These are phyloP conservation scores for Anguilla marmorata DNA, from an alignment of 2,797 vertebrate genomes.

Conservation along the genomic window DNA sequence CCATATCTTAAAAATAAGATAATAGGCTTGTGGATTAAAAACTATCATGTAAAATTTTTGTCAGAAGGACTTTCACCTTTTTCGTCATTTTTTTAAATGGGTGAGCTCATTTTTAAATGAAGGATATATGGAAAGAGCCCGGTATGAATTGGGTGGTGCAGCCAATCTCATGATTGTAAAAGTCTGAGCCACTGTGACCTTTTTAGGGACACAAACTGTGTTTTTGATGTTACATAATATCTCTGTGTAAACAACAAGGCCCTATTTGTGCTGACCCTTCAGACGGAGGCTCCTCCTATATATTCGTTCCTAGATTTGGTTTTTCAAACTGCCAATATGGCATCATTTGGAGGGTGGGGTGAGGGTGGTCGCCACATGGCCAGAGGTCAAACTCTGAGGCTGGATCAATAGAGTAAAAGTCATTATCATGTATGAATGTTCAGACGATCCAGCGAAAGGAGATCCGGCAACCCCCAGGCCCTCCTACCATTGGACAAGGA, in stretches of 20 bases:
- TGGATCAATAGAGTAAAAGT: constrained; percentile 70
- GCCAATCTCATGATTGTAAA: background rate
- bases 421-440: constrained; percentile 68
- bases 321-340: constrained; percentile 60
- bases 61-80: background rate
- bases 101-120: background rate
- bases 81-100: background rate
- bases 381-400: constrained; percentile 51
- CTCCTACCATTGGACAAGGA: constrained; percentile 52
- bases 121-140: background rate
- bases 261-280: constrained; percentile 34
- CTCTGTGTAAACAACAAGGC: constrained; percentile 48
- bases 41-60: background rate
- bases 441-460: constrained; percentile 48
- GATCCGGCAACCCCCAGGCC: constrained; percentile 46
- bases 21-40: background rate
- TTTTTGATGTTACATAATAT: constrained; percentile 55
- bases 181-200: background rate
- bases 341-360: constrained; percentile 48
- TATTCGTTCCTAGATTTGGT: constrained; percentile 57
- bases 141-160: background rate
- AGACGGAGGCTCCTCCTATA: constrained; percentile 25
- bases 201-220: background rate
- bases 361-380: constrained; percentile 46
- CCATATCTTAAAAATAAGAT: background rate